Evolutionary conservation across 2,797 vertebrate species (phyloP), one percentile per base, ranked within the genome.

Genomic region (Helostoma temminkii): DNA sequence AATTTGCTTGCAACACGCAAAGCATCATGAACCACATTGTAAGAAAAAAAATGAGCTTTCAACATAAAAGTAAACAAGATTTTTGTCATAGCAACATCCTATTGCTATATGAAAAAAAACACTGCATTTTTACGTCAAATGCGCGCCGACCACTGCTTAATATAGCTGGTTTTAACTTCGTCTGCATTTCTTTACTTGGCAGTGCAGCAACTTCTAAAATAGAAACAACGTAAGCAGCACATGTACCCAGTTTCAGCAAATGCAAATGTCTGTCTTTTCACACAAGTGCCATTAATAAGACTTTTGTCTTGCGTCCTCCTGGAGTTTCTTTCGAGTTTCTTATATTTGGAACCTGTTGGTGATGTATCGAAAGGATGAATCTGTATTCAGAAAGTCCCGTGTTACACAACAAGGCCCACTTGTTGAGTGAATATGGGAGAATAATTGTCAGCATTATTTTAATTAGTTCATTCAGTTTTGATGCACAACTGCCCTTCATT

Each of bases 121-220:
- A 47, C n/a, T n/a, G n/a, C 22, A 39, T 42, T 42, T 9, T 22
- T 37, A 15, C 46, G 32, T 11, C 10, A 34, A 11, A 34, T 12
- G 10, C 32, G 12, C 32, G 11, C 32, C 12, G 32, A 34, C 32
- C 36, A 34, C 28, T 36, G 10, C 10, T 39, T 56, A 30, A 56
- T 62, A 11, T 57, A 39, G 37, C 36, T 56, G 37, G 43, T 67
- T 74, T 67, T 43, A 49, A 60, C 34, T 48, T 72, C n/a, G 15
- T n/a, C n/a, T 30, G 42, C 6, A 48, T 11, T 37, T 65, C 42
- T 45, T 16, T 43, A 30, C 34, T 9, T 21, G 28, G 15, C 6
- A 37, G 19, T 54, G 34, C 34, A 37, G 24, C 16, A n/a, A 18
- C 18, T 11, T 19, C 26, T 19, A 32, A 10, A 12, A 28, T 5